These are phyloP conservation scores for Lysiphlebus fabarum DNA, from an alignment of 1,140 invertebrate species.

Conservation along the genomic window DNA sequence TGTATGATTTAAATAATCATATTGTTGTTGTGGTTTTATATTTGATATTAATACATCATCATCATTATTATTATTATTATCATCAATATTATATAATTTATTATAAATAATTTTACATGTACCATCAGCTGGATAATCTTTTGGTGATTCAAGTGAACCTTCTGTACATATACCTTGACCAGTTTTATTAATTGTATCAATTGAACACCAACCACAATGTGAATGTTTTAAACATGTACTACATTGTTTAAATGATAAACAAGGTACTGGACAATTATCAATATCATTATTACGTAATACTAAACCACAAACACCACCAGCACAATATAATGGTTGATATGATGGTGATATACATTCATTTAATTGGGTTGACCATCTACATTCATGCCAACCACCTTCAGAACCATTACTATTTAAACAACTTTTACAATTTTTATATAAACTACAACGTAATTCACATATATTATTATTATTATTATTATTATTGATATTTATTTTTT, in stretches of 20 bases:
- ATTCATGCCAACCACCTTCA: constrained; percentile 79
- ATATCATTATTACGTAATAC: constrained; percentile 67
- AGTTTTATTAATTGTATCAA: constrained; percentile 54
- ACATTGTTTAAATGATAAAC: constrained; percentile 79
- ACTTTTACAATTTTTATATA: constrained; percentile 69
- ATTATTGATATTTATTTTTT: constrained; percentile 56
- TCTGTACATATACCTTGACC: constrained; percentile 71
- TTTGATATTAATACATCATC: too few species aligned
- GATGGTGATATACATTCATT: constrained; percentile 84
- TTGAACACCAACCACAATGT: constrained; percentile 80
- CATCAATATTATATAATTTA: constrained; percentile 35
- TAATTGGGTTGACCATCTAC: constrained; percentile 83
- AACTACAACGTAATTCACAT: constrained; percentile 75
- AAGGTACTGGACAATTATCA: constrained; percentile 80
- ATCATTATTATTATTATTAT: constrained; percentile 24
- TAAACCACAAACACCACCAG: constrained; percentile 85
- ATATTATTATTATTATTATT: too few species aligned
- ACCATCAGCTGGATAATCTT: constrained; percentile 65
- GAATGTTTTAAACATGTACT: constrained; percentile 80
- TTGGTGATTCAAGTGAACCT: constrained; percentile 71
- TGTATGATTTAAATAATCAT: too few species aligned
- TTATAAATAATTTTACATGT: constrained; percentile 62
- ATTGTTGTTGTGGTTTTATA: too few species aligned
- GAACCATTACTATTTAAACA: constrained; percentile 73
- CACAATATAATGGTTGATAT: constrained; percentile 80